A percentile compares a stretch with the other conserved stretches of the same genome.
Conservation (phyloP, 1,140 invertebrate genomes). For the Bombus consobrinus region DNA sequence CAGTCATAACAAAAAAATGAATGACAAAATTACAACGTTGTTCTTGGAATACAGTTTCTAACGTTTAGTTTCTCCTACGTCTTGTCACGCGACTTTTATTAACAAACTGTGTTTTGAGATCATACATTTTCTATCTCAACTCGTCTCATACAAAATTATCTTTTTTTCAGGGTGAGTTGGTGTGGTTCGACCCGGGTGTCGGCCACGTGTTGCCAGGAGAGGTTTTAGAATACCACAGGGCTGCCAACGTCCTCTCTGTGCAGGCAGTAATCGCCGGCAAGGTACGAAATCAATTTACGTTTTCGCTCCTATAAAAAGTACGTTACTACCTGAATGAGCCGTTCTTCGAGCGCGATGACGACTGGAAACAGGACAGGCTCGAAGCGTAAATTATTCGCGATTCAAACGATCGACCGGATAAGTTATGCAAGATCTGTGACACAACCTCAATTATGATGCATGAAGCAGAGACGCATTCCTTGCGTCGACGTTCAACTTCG, state of each 20-base stretch:
- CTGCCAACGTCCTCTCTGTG: slow-evolving; percentile 93
- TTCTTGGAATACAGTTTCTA: too few relatives aligned
- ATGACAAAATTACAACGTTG: too few relatives aligned
- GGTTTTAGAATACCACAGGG: slow-evolving; percentile 93
- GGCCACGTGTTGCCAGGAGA: slow-evolving; percentile 94
- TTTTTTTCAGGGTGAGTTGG: slow-evolving; percentile 88
- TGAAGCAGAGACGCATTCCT: background rate
- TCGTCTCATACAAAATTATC: background rate
- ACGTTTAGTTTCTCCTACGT: background rate
- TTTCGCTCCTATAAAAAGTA: too few relatives aligned
- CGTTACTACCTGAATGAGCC: background rate
- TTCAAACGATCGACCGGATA: slow-evolving; percentile 19
- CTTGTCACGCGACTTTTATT: background rate
- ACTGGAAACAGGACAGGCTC: background rate
- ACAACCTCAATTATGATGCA: slow-evolving; percentile 20
- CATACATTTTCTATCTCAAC: background rate
- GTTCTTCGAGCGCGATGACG: background rate
- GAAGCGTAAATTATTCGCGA: slow-evolving; percentile 7
- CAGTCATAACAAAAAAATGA: too few relatives aligned
- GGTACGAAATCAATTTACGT: slow-evolving; percentile 82
- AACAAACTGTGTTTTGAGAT: too few relatives aligned
- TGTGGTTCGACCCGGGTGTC: slow-evolving; percentile 96
- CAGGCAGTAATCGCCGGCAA: slow-evolving; percentile 94
- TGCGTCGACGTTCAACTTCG: background rate
- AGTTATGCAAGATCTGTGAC: slow-evolving; percentile 37